Percentiles rank a stretch among this genome's conserved stretches.
Conservation (phyloP, 2,888 invertebrate genomes). For the Andrena chrysosceles region DNA sequence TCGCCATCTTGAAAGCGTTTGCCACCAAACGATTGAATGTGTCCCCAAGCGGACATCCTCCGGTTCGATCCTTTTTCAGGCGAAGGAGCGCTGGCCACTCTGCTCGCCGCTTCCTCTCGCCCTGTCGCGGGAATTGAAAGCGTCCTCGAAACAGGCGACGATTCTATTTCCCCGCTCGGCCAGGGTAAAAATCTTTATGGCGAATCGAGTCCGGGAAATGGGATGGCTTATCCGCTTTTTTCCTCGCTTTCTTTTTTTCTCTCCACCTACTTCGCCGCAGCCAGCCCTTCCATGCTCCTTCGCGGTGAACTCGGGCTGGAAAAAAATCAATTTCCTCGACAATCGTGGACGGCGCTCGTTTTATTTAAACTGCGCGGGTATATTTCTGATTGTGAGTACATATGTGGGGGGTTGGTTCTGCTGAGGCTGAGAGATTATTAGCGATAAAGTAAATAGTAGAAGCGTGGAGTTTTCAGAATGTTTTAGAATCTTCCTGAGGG, state of each 20-base stretch:
- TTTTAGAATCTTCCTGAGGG: neutral
- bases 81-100: conserved; percentile 13
- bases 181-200: conserved; percentile 71
- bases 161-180: conserved; percentile 70
- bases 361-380: too few species aligned
- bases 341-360: neutral
- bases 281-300: neutral
- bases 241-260: neutral
- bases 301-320: neutral
- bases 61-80: conserved; percentile 55
- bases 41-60: conserved; percentile 83
- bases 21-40: conserved; percentile 84
- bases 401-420: too few species aligned
- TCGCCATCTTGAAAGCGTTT: conserved; percentile 77
- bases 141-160: conserved; percentile 73
- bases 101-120: conserved; percentile 11
- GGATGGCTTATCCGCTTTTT: conserved; percentile 61
- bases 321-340: conserved; percentile 28
- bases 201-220: conserved; percentile 70
- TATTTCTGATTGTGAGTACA: too few species aligned
- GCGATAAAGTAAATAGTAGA: too few species aligned
- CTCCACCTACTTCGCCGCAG: neutral
- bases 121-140: conserved; percentile 81
- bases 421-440: too few species aligned
- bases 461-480: neutral